A percentile compares a stretch with the other conserved stretches of the same genome.
phyloP scores from a whole-genome alignment of 2,888 invertebrate genomes.

The Amphiduros pacificus region DNA sequence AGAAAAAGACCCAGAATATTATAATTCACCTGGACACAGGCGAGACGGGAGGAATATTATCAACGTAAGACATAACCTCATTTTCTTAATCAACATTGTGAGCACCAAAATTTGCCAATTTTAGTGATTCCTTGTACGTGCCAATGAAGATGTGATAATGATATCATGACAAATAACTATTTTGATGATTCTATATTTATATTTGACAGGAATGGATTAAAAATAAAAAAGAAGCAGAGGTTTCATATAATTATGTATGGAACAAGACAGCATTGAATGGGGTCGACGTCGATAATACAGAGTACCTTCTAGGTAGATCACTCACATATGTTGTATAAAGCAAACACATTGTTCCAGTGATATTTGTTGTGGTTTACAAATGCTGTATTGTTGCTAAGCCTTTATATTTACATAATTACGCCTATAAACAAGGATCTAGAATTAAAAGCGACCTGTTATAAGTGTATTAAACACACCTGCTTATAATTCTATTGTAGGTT shows the following conservation, averaged over 20 bases:
- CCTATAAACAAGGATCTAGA: too few species aligned
- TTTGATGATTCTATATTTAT: not conserved
- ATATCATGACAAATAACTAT: not conserved
- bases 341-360: not conserved
- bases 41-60: too few species aligned
- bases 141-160: not conserved
- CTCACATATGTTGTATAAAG: not conserved
- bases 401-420: too few species aligned
- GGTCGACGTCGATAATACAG: not conserved
- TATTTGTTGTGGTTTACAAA: not conserved
- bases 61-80: too few species aligned
- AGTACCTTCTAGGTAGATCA: not conserved
- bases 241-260: not conserved
- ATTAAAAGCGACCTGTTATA: too few species aligned
- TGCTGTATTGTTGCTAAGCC: not conserved
- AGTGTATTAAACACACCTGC: too few species aligned
- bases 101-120: too few species aligned
- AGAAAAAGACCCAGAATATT: not conserved
- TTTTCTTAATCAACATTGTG: too few species aligned
- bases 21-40: not conserved
- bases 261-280: not conserved
- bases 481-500: too few species aligned
- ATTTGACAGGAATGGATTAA: not conserved
- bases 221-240: not conserved
- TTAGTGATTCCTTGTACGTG: too few species aligned